Evolutionary conservation across 2,888 invertebrate species (phyloP).

Genomic region (Sinodicranocentrus sp.): DNA sequence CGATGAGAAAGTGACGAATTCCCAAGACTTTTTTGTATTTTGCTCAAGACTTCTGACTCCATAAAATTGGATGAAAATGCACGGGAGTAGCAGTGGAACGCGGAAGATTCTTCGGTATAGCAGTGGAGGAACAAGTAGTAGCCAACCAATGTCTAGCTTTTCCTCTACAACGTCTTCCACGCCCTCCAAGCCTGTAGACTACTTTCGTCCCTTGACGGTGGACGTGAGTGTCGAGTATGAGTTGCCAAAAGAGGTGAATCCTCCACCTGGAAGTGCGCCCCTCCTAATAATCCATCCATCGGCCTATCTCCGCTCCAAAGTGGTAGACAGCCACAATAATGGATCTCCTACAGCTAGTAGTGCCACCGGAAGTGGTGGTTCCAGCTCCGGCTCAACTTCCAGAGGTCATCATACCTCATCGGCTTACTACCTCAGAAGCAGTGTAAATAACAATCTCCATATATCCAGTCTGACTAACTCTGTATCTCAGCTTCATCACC

Average conservation of each 20-base stretch:
- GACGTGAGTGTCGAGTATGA: conserved; percentile 96
- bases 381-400: conserved; percentile 26
- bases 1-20: too few species aligned
- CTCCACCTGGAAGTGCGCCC: conserved; percentile 89
- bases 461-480: not conserved
- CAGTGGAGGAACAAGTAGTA: conserved; percentile 21
- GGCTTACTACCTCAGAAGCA: conserved; percentile 52
- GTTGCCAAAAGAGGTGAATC: conserved; percentile 88
- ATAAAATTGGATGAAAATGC: too few species aligned
- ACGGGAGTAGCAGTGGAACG: conserved; percentile 42
- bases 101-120: conserved; percentile 51
- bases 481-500: conserved; percentile 13
- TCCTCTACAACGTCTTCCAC: conserved; percentile 18
- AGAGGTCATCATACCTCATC: conserved; percentile 35
- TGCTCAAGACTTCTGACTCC: too few species aligned
- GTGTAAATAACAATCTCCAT: conserved; percentile 32
- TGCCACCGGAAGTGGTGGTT: not conserved
- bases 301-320: conserved; percentile 88
- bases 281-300: conserved; percentile 94
- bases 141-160: conserved; percentile 15
- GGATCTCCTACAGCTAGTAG: conserved; percentile 24
- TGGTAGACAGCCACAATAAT: conserved; percentile 36
- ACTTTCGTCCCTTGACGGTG: conserved; percentile 91
- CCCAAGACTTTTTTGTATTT: too few species aligned
- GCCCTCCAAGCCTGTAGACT: conserved; percentile 81